Evolutionary conservation across 2,888 invertebrate species (phyloP).

Genomic region (Polydrusus cervinus): DNA sequence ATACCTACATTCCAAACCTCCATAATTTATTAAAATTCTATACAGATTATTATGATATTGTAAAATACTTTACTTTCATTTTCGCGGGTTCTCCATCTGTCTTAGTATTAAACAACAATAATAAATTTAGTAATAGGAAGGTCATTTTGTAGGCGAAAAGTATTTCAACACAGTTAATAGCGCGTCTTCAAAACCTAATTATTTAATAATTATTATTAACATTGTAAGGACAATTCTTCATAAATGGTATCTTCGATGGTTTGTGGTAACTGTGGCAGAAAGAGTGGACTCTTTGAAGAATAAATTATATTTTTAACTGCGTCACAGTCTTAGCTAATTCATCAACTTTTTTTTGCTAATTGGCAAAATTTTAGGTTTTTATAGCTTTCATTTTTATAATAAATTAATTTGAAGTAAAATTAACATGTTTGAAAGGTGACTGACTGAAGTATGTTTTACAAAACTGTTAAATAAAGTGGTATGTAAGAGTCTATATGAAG

Average conservation of each 20-base stretch:
- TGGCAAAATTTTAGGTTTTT: background rate
- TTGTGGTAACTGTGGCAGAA: too few species aligned
- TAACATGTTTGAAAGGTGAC: background rate
- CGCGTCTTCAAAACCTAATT: background rate
- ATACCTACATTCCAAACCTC: background rate
- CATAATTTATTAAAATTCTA: conserved; percentile 4
- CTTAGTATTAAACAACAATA: background rate
- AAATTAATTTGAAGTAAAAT: background rate
- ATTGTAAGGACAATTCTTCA: too few species aligned
- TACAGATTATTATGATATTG: background rate
- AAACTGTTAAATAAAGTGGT: background rate
- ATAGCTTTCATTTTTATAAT: background rate
- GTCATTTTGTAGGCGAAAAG: background rate
- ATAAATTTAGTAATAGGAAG: conserved; percentile 4
- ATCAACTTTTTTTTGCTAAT: background rate
- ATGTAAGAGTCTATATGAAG: background rate
- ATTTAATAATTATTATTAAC: background rate
- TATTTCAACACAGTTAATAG: background rate
- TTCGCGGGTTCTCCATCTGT: conserved; percentile 9
- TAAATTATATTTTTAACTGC: too few species aligned
- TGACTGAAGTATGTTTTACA: background rate
- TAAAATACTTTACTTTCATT: conserved; percentile 17
- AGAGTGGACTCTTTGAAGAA: too few species aligned
- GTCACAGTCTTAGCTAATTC: too few species aligned
- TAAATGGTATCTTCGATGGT: too few species aligned